Percentiles rank a stretch among this genome's conserved stretches.
phyloP scores from a whole-genome alignment of 2,113 vertebrate genomes.

The Hiodon alosoides region DNA sequence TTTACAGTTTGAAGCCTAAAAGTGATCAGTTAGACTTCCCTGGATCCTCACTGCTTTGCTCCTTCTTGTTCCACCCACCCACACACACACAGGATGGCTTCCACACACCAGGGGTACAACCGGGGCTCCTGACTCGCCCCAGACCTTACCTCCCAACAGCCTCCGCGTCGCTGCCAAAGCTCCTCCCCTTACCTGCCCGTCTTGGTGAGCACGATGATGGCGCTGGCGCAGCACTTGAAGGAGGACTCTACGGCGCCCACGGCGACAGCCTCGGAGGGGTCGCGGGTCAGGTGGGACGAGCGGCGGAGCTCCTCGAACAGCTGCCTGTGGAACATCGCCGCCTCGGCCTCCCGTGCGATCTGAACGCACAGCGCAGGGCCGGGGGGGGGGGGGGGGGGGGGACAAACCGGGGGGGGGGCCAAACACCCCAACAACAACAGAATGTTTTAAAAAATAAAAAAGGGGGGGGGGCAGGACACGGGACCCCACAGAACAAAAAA shows the following conservation, averaged over 20 bases:
- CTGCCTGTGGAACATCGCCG: conserved; percentile 95
- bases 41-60: neutral
- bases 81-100: neutral
- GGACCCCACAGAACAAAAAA: too few species aligned
- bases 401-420: too few species aligned
- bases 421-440: too few species aligned
- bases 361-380: conserved; percentile 36
- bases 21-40: neutral
- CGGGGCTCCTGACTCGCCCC: neutral
- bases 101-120: neutral
- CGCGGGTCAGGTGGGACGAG: conserved; percentile 82
- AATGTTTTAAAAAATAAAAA: too few species aligned
- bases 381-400: too few species aligned
- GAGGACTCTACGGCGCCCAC: conserved; percentile 93
- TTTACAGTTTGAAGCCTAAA: neutral
- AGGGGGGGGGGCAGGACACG: too few species aligned
- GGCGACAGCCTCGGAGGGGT: conserved; percentile 88
- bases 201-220: conserved; percentile 94
- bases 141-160: neutral
- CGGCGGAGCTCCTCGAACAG: conserved; percentile 96
- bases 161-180: too few species aligned
- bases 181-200: conserved; percentile 82
- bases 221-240: conserved; percentile 96
- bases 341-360: conserved; percentile 97
- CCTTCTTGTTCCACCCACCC: neutral